Evolutionary conservation across 1,140 invertebrate species (phyloP), one percentile per base, ranked within the genome.

Genomic region (Physella acuta): DNA sequence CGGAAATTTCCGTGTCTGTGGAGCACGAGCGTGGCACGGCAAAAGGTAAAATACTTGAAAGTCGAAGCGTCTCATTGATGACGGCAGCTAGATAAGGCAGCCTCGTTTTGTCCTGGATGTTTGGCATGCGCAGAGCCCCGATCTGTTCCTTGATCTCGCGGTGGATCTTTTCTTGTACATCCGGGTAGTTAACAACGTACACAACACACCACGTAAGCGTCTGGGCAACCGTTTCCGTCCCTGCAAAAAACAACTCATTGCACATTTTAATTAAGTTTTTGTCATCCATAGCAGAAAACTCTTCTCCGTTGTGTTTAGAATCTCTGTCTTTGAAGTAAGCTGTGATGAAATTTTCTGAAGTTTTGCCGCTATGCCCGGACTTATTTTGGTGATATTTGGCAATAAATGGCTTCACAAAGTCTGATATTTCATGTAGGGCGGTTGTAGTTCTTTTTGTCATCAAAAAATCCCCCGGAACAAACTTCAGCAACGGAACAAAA

Each of bases 191-290:
- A 0, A 92, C 90, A 88, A 97, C 90, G 73, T 91, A 92, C 5
- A 97, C 84, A 24, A 95, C 83, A 74, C 93, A 91, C 94, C 94
- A 97, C 31, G 91, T 87, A 14, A 97, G 79, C 0, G 94, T 93
- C 0, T 91, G 90, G 36, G 93, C 84, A 0, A 93, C 92, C 0
- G 94, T 97, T 78, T 97, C 95, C 20, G 92, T 88, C 0, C 93
- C 93, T 34, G 94, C 94, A 0, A 94, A 92, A 78, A 94, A 94
- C 67, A 97, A 85, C 84, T 97, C 94, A 28, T 73, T 53, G n/a
- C 82, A 79, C 0, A 72, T 31, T 28, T 60, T 44, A 16, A 34
- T 53, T 53, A 77, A 24, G n/a, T 72, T 51, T 4, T 55, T 30
- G 31, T 55, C 53, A 28, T 55, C 24, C 53, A 55, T 26, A 30